These are phyloP conservation scores for Dromiciops gliroides DNA, from an alignment of 2,113 vertebrate species.

Conservation along the genomic window DNA sequence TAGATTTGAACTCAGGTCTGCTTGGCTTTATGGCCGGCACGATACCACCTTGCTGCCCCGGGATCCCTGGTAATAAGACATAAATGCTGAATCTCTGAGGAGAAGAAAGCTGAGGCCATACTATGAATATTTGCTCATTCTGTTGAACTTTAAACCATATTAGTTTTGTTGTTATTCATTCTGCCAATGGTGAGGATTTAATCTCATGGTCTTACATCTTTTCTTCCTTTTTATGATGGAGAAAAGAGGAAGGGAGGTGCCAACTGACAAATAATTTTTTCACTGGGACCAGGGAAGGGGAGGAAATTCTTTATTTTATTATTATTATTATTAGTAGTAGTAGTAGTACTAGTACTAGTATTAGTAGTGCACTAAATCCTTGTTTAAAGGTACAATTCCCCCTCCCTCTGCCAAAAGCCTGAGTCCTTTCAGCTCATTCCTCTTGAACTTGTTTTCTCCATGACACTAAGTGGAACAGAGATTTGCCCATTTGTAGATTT, in stretches of 20 bases:
- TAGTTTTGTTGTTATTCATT: slow-evolving; percentile 27
- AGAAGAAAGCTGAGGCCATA: neutral
- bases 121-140: neutral
- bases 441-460: neutral
- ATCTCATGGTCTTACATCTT: slow-evolving; percentile 24
- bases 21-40: neutral
- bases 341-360: no score
- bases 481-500: neutral
- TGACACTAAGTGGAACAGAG: neutral
- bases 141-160: neutral
- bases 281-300: neutral
- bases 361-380: neutral
- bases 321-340: no score
- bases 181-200: slow-evolving; percentile 17
- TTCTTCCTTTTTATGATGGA: neutral
- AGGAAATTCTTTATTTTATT: slow-evolving; percentile 1
- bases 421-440: neutral
- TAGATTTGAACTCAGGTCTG: neutral
- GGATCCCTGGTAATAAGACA: neutral
- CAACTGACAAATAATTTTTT: neutral
- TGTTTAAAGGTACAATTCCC: neutral
- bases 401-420: neutral
- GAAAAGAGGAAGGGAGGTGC: slow-evolving; percentile 25
- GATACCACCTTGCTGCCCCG: neutral
- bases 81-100: slow-evolving; percentile 30